These are phyloP conservation scores for Aporrectodea caliginosa DNA, from an alignment of 1,140 invertebrate genomes.

Conservation along the genomic window DNA sequence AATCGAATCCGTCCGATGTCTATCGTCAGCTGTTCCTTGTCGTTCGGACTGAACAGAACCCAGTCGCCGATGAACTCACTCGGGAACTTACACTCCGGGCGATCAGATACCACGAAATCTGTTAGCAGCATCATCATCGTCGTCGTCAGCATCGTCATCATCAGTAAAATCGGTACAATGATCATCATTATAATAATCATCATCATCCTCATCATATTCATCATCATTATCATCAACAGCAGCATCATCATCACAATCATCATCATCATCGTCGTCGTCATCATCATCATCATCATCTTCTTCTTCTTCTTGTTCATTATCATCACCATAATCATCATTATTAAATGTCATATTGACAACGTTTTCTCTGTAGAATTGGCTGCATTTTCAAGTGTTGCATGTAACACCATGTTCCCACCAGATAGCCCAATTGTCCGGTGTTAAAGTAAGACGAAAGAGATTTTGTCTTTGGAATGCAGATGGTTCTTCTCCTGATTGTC, in stretches of 20 bases:
- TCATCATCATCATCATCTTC: conserved; percentile 2
- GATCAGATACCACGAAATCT: conserved; percentile 6
- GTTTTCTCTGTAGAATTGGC: too few relatives aligned
- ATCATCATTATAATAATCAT: background rate
- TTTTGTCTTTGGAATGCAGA: too few relatives aligned
- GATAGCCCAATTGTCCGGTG: too few relatives aligned
- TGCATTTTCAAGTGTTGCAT: too few relatives aligned
- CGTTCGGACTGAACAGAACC: conserved; percentile 9
- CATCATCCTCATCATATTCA: background rate
- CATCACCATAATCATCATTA: too few relatives aligned
- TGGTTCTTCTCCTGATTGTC: too few relatives aligned
- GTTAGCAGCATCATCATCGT: background rate
- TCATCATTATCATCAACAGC: conserved; percentile 1
- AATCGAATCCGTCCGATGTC: conserved; percentile 7
- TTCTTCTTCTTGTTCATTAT: too few relatives aligned
- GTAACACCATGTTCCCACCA: too few relatives aligned
- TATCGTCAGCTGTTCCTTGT: conserved; percentile 16
- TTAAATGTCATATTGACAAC: too few relatives aligned
- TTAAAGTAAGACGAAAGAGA: too few relatives aligned
- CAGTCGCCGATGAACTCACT: conserved; percentile 18
- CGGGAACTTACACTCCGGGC: conserved; percentile 24
- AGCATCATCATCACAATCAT: background rate
- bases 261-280: background rate
- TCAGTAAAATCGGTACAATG: background rate
- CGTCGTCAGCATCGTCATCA: background rate